Conservation (phyloP, 2,888 invertebrate genomes). For the Melanotus villosus region DNA sequence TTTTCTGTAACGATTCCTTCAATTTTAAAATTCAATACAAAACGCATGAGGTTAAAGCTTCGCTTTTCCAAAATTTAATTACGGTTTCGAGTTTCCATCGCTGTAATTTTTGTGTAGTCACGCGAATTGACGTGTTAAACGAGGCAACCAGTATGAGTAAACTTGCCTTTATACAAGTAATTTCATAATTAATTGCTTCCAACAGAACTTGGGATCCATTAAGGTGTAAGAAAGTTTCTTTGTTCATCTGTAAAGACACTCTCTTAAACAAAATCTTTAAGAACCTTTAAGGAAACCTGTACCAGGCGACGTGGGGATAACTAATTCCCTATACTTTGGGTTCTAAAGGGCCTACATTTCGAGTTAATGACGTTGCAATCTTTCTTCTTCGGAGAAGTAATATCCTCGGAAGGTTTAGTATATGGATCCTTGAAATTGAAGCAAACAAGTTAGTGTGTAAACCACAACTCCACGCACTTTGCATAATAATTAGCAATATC, state of each 20-base stretch:
- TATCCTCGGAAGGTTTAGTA: conserved; percentile 36
- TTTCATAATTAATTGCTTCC: conserved; percentile 11
- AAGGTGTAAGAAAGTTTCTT: not conserved
- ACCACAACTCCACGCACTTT: conserved; percentile 58
- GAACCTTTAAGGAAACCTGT: not conserved
- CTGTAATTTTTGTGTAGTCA: conserved; percentile 16
- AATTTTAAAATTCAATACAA: too few relatives aligned
- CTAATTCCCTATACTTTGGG: conserved; percentile 14
- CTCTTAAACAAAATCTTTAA: not conserved
- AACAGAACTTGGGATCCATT: not conserved
- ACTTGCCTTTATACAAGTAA: conserved; percentile 1
- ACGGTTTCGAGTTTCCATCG: not conserved
- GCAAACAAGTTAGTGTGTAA: conserved; percentile 57
- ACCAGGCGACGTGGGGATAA: conserved; percentile 9
- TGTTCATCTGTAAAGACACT: not conserved
- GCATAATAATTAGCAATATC: conserved; percentile 60
- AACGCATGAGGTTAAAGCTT: too few relatives aligned
- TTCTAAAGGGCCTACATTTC: conserved; percentile 16
- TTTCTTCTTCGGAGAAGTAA: conserved; percentile 35
- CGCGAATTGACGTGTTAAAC: conserved; percentile 11
- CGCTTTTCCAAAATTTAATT: not conserved
- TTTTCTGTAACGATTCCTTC: too few relatives aligned
- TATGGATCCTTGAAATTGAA: conserved; percentile 52
- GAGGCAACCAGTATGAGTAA: not conserved
- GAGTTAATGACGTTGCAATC: conserved; percentile 29